These are phyloP conservation scores for Allobates femoralis DNA, from an alignment of 2,797 vertebrate genomes.

Conservation along the genomic window DNA sequence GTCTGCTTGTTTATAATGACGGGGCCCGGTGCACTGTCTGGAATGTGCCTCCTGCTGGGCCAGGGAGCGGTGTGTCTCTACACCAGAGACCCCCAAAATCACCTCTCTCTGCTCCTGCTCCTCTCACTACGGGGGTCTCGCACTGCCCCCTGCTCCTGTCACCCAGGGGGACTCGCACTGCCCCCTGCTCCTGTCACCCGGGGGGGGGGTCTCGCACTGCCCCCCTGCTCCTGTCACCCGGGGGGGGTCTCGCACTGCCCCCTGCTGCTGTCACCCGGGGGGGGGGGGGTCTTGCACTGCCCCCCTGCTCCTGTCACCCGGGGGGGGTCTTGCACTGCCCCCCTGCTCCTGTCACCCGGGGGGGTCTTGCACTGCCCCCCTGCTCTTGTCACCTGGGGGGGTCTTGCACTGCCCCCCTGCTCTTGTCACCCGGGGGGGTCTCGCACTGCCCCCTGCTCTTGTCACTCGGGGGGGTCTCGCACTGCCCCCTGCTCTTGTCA, in stretches of 20 bases:
- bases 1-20: constrained; percentile 22
- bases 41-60: neutral
- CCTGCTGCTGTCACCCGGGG: neutral
- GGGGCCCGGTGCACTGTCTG: neutral
- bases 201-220: neutral
- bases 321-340: neutral
- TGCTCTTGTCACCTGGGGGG: neutral
- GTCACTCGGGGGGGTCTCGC: too few relatives aligned
- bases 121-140: too few relatives aligned
- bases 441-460: neutral
- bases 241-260: neutral
- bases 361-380: too few relatives aligned
- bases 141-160: too few relatives aligned
- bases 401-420: neutral
- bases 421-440: neutral
- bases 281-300: neutral
- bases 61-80: neutral
- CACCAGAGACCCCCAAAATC: too few relatives aligned
- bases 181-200: neutral
- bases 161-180: neutral
- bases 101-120: too few relatives aligned
- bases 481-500: too few relatives aligned
- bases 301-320: neutral
- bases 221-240: neutral
- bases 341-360: neutral